phyloP scores from a whole-genome alignment of 2,113 vertebrate species.

The Sphyrna mokarran region DNA sequence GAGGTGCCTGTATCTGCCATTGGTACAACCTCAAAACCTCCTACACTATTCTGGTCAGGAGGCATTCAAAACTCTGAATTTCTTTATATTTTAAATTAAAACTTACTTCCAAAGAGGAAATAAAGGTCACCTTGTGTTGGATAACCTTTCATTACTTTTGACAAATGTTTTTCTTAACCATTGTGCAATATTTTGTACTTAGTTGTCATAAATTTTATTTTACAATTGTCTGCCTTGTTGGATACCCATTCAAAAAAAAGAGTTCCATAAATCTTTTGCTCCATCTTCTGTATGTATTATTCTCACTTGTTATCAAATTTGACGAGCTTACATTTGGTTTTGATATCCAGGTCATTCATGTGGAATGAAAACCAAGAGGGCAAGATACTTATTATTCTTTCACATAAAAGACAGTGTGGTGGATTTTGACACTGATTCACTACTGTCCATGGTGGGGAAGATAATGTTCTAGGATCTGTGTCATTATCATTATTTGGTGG shows the following conservation, averaged over 20 bases:
- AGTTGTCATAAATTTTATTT: not conserved
- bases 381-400: not conserved
- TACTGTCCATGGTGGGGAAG: too few species aligned
- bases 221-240: not conserved
- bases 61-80: not conserved
- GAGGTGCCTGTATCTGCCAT: not conserved
- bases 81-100: not conserved
- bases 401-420: not conserved
- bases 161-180: too few species aligned
- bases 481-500: slow-evolving; percentile 5
- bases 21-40: not conserved
- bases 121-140: not conserved
- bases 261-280: not conserved
- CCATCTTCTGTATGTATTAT: not conserved
- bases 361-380: not conserved
- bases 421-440: not conserved
- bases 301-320: not conserved
- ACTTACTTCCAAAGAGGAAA: not conserved
- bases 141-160: not conserved
- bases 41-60: not conserved
- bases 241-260: not conserved
- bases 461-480: not conserved
- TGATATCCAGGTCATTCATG: not conserved
- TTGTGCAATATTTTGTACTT: not conserved
- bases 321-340: slow-evolving; percentile 22